These are phyloP conservation scores for Macaca nemestrina DNA, from an alignment of 2,113 vertebrate species.

Conservation along the genomic window DNA sequence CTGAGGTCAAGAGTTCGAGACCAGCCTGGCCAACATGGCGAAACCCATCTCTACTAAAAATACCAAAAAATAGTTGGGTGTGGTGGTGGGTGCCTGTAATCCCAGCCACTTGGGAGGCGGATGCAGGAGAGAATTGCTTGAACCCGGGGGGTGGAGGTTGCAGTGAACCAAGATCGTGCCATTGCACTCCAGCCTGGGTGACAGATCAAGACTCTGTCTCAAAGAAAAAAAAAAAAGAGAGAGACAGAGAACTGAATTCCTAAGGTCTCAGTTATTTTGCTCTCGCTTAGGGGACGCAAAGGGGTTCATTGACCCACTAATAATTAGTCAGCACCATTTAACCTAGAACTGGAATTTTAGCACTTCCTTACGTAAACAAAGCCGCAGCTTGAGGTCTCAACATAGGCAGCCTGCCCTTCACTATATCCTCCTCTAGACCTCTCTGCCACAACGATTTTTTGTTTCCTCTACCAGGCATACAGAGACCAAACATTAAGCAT, in stretches of 20 bases:
- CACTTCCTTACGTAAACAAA: not conserved
- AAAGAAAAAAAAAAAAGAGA: too few species aligned
- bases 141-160: too few species aligned
- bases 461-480: not conserved
- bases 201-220: too few species aligned
- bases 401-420: not conserved
- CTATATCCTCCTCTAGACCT: not conserved
- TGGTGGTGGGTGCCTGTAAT: too few species aligned
- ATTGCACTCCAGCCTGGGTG: too few species aligned
- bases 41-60: too few species aligned
- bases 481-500: not conserved
- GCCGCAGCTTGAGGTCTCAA: not conserved
- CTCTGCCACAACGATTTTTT: not conserved
- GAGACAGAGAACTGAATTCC: not conserved
- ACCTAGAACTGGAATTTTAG: not conserved
- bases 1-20: too few species aligned
- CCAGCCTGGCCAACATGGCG: too few species aligned
- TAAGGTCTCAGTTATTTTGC: not conserved
- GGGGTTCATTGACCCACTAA: not conserved
- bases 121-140: too few species aligned
- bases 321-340: not conserved
- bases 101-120: too few species aligned
- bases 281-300: not conserved
- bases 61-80: too few species aligned
- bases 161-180: too few species aligned